Evolutionary conservation across 2,797 vertebrate species (phyloP).

Genomic region (Helicolenus hilgendorfi): DNA sequence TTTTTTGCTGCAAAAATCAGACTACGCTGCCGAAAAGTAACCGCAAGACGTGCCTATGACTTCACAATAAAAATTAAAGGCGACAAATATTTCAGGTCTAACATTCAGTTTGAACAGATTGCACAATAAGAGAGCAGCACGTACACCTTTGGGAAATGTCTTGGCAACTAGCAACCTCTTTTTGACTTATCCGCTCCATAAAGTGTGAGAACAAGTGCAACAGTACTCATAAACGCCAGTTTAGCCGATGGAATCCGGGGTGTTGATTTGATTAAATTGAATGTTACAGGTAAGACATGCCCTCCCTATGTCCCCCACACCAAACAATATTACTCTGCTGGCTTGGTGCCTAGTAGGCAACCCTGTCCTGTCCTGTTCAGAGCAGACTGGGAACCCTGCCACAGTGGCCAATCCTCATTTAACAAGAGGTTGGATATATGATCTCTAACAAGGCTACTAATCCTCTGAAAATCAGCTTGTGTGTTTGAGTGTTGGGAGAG

Average conservation of each 20-base stretch:
- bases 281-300: slow-evolving; percentile 80
- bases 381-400: slow-evolving; percentile 81
- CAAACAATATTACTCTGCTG: slow-evolving; percentile 79
- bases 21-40: background rate
- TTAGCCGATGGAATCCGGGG: slow-evolving; percentile 55
- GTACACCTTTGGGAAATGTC: slow-evolving; percentile 44
- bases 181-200: slow-evolving; percentile 70
- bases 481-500: slow-evolving; percentile 57
- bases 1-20: background rate
- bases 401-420: slow-evolving; percentile 76
- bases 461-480: slow-evolving; percentile 81
- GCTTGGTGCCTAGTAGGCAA: slow-evolving; percentile 70
- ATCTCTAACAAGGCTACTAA: slow-evolving; percentile 83
- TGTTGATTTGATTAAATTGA: slow-evolving; percentile 79
- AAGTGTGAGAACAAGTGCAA: slow-evolving; percentile 59
- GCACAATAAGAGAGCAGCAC: slow-evolving; percentile 30
- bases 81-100: background rate
- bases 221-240: slow-evolving; percentile 55
- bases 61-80: slow-evolving; percentile 7
- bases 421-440: slow-evolving; percentile 79
- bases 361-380: slow-evolving; percentile 65
- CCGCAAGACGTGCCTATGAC: background rate
- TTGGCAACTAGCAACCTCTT: slow-evolving; percentile 62
- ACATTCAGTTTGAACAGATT: slow-evolving; percentile 54
- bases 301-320: slow-evolving; percentile 66